Percentiles rank a stretch among this genome's conserved stretches.
Evolutionary conservation across 2,113 vertebrate species (phyloP).

Genomic region (Onychostruthus taczanowskii): DNA sequence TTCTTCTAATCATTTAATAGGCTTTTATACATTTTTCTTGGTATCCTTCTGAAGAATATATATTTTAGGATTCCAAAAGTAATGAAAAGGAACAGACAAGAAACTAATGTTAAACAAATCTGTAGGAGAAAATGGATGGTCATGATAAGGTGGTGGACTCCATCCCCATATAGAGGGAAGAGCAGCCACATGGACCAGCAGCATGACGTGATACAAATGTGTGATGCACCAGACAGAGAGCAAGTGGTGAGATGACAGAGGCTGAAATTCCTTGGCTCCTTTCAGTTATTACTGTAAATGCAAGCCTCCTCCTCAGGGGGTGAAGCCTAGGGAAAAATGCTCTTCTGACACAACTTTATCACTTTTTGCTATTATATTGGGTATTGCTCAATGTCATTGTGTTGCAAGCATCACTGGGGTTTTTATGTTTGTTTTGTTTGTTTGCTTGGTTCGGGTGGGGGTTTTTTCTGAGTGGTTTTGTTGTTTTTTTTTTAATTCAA

Average conservation of each 20-base stretch:
- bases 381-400: background rate
- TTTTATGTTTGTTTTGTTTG: too few species aligned
- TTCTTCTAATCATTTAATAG: background rate
- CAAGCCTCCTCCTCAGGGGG: background rate
- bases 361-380: background rate
- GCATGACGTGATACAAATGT: fast-evolving
- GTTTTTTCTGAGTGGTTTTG: background rate
- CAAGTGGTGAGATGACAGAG: background rate
- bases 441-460: background rate
- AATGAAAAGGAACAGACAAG: background rate
- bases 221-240: background rate
- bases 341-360: background rate
- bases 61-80: background rate
- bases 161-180: background rate
- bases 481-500: background rate
- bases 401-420: background rate
- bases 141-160: background rate
- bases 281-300: background rate
- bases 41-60: background rate
- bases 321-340: background rate
- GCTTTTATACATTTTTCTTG: background rate
- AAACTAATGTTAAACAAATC: background rate
- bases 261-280: background rate
- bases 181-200: background rate
- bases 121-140: background rate